phyloP scores from a whole-genome alignment of 2,113 vertebrate species.

The Rhadina sibilatrix region DNA sequence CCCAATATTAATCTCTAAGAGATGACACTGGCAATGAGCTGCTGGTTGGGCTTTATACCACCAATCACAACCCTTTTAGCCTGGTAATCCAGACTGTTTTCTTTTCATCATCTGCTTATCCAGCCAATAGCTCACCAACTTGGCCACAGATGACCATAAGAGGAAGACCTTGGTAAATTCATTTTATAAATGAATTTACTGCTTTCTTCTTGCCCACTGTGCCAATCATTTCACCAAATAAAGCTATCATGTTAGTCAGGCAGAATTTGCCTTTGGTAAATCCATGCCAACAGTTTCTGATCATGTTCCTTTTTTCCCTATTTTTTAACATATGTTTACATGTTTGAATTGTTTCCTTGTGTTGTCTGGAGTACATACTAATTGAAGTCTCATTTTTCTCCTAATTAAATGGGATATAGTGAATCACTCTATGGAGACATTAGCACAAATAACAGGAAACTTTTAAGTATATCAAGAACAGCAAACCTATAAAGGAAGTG shows the following conservation, averaged over 20 bases:
- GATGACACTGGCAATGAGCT: background rate
- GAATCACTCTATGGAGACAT: background rate
- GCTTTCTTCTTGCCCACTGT: background rate
- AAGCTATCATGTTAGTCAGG: background rate
- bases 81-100: background rate
- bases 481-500: background rate
- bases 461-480: background rate
- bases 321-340: background rate
- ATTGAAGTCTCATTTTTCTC: background rate
- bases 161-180: background rate
- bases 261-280: background rate
- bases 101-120: background rate
- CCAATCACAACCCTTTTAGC: background rate
- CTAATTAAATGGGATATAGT: background rate
- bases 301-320: background rate
- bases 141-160: background rate
- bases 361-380: background rate
- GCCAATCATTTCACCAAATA: background rate
- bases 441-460: background rate
- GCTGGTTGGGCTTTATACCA: background rate
- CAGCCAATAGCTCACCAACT: background rate
- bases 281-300: background rate
- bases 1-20: background rate
- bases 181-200: background rate
- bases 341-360: constrained; percentile 15